phyloP scores from a whole-genome alignment of 2,888 invertebrate genomes.

The Portevinia maculata region DNA sequence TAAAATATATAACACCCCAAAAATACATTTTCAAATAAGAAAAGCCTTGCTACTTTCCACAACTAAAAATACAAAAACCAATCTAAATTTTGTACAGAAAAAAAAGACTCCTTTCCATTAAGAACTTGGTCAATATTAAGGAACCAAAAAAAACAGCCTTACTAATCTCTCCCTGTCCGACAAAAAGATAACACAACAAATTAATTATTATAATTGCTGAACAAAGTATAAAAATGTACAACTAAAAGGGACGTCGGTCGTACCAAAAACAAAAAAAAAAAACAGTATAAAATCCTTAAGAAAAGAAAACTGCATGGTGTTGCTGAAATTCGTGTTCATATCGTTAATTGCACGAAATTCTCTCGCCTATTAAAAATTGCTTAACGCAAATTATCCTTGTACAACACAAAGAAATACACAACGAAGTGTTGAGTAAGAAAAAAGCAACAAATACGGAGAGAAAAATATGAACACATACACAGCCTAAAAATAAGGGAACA shows the following conservation, averaged over 20 bases:
- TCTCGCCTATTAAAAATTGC: slow-evolving; percentile 68
- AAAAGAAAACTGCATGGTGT: slow-evolving; percentile 35
- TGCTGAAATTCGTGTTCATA: slow-evolving; percentile 60
- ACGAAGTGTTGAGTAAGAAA: slow-evolving; percentile 47
- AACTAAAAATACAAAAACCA: not conserved
- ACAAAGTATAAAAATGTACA: slow-evolving; percentile 50
- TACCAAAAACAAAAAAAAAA: slow-evolving; percentile 7
- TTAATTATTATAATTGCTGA: slow-evolving; percentile 65
- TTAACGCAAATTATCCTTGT: slow-evolving; percentile 71
- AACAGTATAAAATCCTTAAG: not conserved
- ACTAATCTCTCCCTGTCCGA: not conserved
- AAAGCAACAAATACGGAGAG: slow-evolving; percentile 38
- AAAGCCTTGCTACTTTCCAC: not conserved
- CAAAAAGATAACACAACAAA: slow-evolving; percentile 51
- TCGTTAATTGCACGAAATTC: slow-evolving; percentile 66
- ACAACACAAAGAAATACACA: slow-evolving; percentile 50
- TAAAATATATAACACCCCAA: too few relatives aligned
- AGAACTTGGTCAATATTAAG: slow-evolving; percentile 32
- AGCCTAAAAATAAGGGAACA: not conserved
- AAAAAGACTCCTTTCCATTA: slow-evolving; percentile 11
- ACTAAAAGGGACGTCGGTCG: slow-evolving; percentile 61
- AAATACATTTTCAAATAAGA: too few relatives aligned
- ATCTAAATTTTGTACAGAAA: not conserved
- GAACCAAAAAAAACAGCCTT: not conserved
- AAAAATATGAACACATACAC: slow-evolving; percentile 4